These are phyloP conservation scores for Zophobas atratus DNA, from an alignment of 1,140 invertebrate species.

Conservation along the genomic window DNA sequence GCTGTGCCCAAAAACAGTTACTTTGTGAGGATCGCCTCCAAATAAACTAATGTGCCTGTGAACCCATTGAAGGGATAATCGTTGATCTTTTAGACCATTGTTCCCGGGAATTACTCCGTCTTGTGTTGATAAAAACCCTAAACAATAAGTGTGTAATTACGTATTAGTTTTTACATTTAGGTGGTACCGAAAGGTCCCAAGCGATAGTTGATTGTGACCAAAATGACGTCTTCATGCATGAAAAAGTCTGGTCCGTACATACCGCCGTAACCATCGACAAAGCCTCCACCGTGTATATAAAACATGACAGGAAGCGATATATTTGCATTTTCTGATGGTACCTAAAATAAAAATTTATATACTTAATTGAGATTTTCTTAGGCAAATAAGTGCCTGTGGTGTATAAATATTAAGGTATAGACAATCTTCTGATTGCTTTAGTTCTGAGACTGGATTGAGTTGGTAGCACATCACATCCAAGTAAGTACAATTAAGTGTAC, in stretches of 20 bases:
- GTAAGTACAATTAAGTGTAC: slow-evolving; percentile 16
- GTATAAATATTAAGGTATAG: slow-evolving; percentile 50
- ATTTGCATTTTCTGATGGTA: not conserved
- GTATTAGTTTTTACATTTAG: not conserved
- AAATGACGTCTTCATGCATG: slow-evolving; percentile 71
- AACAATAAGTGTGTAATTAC: not conserved
- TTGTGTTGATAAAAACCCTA: not conserved
- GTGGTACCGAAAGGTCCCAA: slow-evolving; percentile 47
- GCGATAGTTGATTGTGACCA: slow-evolving; percentile 76
- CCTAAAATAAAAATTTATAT: not conserved
- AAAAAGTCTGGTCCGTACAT: slow-evolving; percentile 71
- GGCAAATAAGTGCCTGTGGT: slow-evolving; percentile 7
- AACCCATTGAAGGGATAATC: no score
- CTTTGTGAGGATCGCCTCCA: no score
- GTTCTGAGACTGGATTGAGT: not conserved
- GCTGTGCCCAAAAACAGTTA: no score
- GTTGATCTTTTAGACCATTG: no score
- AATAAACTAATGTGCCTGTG: no score
- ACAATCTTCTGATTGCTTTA: slow-evolving; percentile 43
- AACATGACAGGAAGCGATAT: slow-evolving; percentile 72
- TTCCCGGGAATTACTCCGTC: no score
- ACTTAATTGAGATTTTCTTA: not conserved
- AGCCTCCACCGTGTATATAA: slow-evolving; percentile 81
- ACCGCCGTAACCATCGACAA: slow-evolving; percentile 68
- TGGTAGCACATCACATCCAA: slow-evolving; percentile 29